Base-by-base conservation (phyloP, 2,113 vertebrate genomes). In the Zeus faber region DNA sequence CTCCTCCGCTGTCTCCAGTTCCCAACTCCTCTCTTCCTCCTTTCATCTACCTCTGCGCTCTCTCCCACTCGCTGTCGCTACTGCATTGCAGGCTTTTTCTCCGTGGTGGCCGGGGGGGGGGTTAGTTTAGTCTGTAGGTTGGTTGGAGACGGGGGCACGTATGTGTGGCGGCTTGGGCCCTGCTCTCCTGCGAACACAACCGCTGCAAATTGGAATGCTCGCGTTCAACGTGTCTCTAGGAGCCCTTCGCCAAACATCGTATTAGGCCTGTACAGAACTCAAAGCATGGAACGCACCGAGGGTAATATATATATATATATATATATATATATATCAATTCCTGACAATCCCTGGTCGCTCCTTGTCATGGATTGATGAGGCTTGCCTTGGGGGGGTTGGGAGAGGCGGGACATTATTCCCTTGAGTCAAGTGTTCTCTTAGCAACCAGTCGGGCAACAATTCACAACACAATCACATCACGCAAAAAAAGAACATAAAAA, bases 361-460 rank as follows among this genome's bases (percentile, higher is more conserved):
- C 53, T 46, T 66, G 60, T 64, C 62, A 40, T 54, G 51, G 26
- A 72, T 62, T 54, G 56, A 70, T 55, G 61, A 68, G 62, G 57
- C 50, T 65, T 16, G 33, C 18, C 5, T 37, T 5, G 25, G 54
- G 46, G 57, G 46, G 67, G 64, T 16, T 43, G 39, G 58, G 11
- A n/a, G 31, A 76, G 74, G 49, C 48, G 54, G 55, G 54, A 77
- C 82, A 77, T 86, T 77, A 75, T 70, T 89, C 70, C 65, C 70
- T 49, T 60, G 54, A 76, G 72, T 83, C 72, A 75, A 80, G 69
- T 53, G 58, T 53, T 81, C 71, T 67, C 81, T 78, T 83, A 85
- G 83, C 82, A 85, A 85, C 81, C 80, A 69, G 40, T 35, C 58
- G 63, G 60, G 48, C 57, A 58, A 56, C 18, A 45, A 77, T 69